These are phyloP conservation scores for Melanocharis versteri DNA, from an alignment of 2,113 vertebrate species.

Conservation along the genomic window DNA sequence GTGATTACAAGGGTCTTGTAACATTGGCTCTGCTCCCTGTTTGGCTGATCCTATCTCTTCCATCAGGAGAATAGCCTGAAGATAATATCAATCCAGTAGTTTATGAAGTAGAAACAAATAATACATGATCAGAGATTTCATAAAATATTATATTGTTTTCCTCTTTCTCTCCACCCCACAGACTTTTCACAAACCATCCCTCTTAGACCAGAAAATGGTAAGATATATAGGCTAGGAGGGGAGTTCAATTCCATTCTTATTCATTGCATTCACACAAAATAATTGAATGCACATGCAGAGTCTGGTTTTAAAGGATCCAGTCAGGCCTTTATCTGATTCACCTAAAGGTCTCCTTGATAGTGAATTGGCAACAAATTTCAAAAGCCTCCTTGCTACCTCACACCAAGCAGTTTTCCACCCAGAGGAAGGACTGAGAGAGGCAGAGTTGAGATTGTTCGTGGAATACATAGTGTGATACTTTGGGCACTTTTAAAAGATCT, in stretches of 20 bases:
- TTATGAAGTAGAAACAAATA: background rate
- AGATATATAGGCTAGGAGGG: background rate
- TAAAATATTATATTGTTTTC: background rate
- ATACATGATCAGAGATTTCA: background rate
- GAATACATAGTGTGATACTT: background rate
- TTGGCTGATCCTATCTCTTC: background rate
- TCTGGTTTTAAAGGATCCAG: background rate
- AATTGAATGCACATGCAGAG: background rate
- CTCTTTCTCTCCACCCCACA: background rate
- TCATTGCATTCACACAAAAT: background rate
- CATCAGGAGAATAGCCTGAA: background rate
- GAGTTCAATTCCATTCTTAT: background rate
- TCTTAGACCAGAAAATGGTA: background rate
- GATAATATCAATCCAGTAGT: background rate
- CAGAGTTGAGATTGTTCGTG: background rate
- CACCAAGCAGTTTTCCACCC: background rate
- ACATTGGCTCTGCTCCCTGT: background rate
- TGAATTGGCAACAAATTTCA: background rate
- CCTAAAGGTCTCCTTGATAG: background rate
- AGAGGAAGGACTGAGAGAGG: background rate
- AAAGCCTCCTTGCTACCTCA: background rate
- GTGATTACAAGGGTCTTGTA: background rate
- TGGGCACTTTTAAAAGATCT: background rate
- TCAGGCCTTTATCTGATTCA: constrained; percentile 7
- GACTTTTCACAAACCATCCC: background rate